Base-by-base conservation (phyloP, 2,113 vertebrate genomes). In the Ploceus nigricollis region DNA sequence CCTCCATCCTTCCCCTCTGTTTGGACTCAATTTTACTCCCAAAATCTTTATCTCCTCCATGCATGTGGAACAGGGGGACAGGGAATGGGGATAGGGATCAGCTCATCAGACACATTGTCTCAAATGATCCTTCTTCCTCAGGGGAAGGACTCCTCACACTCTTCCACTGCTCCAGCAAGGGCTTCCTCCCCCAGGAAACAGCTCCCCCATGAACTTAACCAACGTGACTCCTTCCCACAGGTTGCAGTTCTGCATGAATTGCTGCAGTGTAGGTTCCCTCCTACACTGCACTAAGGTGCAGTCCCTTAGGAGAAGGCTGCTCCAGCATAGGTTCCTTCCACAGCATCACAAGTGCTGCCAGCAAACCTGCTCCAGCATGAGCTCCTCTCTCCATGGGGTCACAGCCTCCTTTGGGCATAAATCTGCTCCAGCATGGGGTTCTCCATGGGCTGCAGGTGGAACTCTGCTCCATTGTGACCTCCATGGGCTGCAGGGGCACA, bases 381-480 rank as follows among this genome's bases (percentile, higher is more conserved):
- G 44, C 53, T 77, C 37, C 63, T 51, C 45, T 27, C 14, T 18
- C 25, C 39, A 53, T 3, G 3, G 57, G 44, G 12, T 42, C 39
- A 48, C 51, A 48, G 27, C 27, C 27, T 54, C 50, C 51, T 81
- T 20, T 2, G 6, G 30, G 11, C 39, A 47, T 2, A 27, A 8
- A 5, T 16, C 14, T 44, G 39, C 31, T 63, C 54, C 2, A 3
- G 22, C 2, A 0, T 4, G 16, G 27, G 23, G 20, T 1, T 56
- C 40, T 69, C 33, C 70, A 27, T 1, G 18, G 28, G 42, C 45
- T 45, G 18, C 42, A 63, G 24, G 33, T 23, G 33, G 2, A 72
- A 28, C 75, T 24, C 17, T 60, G 17, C n/a, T n/a, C 57, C 60
- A 22, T 0, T 24, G 5, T 6, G 42, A 23, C 18, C 22, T 68